Percentiles rank a stretch among this genome's conserved stretches.
These are phyloP conservation scores for Emys orbicularis DNA, from an alignment of 2,797 vertebrate genomes.

Conservation along the genomic window DNA sequence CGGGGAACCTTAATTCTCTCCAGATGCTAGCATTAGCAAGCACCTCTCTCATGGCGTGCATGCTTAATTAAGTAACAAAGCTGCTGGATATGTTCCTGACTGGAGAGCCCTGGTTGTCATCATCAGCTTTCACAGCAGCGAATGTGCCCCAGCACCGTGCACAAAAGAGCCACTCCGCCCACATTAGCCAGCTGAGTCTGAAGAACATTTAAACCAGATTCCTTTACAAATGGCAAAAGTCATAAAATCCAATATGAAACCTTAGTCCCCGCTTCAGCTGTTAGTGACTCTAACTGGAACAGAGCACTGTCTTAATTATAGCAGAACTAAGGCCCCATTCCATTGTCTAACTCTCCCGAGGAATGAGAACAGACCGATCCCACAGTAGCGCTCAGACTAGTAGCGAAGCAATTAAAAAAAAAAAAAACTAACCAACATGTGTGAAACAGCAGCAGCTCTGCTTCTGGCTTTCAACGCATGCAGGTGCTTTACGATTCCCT, in stretches of 20 bases:
- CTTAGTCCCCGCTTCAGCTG: slow-evolving; percentile 68
- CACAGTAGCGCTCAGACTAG: slow-evolving; percentile 44
- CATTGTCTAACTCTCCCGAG: not conserved
- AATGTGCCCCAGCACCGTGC: not conserved
- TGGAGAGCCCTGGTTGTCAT: not conserved
- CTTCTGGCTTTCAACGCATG: slow-evolving; percentile 45
- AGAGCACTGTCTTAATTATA: slow-evolving; percentile 36
- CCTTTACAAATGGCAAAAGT: slow-evolving; percentile 54
- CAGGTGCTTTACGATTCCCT: slow-evolving; percentile 41
- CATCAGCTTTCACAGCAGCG: slow-evolving; percentile 12
- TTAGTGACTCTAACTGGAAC: slow-evolving; percentile 44
- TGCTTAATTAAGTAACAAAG: not conserved
- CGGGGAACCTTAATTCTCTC: not conserved
- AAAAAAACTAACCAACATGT: not conserved
- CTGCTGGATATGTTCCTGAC: not conserved
- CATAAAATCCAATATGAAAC: slow-evolving; percentile 72
- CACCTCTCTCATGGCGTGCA: not conserved
- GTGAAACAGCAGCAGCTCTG: slow-evolving; percentile 42
- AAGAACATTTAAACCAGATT: slow-evolving; percentile 35
- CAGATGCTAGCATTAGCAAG: not conserved
- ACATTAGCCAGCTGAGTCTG: slow-evolving; percentile 6
- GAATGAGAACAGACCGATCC: slow-evolving; percentile 8
- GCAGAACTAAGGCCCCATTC: not conserved
- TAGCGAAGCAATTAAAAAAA: slow-evolving; percentile 45
- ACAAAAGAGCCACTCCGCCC: not conserved